Evolutionary conservation across 2,113 vertebrate species (phyloP).

Genomic region (Phylloscopus whistleri): DNA sequence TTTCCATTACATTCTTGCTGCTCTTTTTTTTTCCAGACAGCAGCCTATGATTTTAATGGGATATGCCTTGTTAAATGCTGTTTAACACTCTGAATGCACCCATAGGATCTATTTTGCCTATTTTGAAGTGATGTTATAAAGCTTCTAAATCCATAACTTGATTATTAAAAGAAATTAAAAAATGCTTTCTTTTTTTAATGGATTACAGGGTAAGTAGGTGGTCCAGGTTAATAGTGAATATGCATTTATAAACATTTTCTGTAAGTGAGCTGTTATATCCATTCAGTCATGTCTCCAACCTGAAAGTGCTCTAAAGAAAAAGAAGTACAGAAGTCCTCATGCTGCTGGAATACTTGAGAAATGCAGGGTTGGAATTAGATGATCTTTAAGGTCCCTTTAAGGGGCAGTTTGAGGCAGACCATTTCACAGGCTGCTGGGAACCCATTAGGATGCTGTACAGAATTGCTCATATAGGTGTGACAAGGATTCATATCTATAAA

Average conservation of each 20-base stretch:
- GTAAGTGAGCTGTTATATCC: neutral
- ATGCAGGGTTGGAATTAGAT: neutral
- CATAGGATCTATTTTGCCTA: neutral
- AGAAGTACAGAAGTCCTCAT: neutral
- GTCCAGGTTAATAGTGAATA: neutral
- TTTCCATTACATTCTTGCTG: neutral
- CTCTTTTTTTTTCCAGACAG: neutral
- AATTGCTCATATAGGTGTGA: rapidly evolving
- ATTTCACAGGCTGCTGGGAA: neutral
- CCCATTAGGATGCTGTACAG: neutral
- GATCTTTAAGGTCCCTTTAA: neutral
- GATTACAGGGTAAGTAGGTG: neutral
- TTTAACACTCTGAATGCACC: neutral
- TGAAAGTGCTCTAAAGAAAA: neutral
- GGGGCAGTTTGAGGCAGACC: neutral
- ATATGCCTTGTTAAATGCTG: slow-evolving; percentile 12
- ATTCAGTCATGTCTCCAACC: neutral
- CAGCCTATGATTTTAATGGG: neutral
- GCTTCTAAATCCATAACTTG: neutral
- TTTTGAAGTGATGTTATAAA: neutral
- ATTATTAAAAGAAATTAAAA: neutral
- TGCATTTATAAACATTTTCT: neutral
- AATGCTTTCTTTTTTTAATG: neutral
- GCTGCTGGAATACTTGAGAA: neutral
- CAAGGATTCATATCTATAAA: neutral